Base-by-base conservation (phyloP, 2,113 vertebrate species). In the Phainopepla nitens region DNA sequence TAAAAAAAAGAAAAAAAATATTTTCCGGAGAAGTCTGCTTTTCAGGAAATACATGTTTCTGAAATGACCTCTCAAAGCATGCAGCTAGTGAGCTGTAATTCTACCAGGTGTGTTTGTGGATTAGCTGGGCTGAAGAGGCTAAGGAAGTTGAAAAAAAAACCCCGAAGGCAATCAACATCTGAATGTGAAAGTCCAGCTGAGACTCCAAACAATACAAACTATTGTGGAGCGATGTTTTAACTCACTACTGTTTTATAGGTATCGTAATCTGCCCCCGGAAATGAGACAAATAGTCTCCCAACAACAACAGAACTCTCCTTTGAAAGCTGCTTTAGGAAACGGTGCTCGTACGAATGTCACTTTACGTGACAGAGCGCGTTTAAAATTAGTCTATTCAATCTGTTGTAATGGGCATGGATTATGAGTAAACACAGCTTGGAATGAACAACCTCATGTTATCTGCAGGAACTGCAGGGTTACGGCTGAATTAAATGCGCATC, bases 281-380 rank as follows among this genome's bases (percentile, higher is more conserved):
- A 98, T 94, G 86, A 79, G 83, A 82, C 89, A 94, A 96, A 97
- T 91, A 94, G 93, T 60, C 64, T 96, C 95, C 29, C 83, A 90
- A 90, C 49, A 81, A 88, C 93, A 88, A 92, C 90, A 95, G 92
- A 96, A 97, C 73, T 94, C 89, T 86, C 50, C 50, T 93, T 95
- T 97, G 96, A 97, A 97, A 96, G 86, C 90, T 70, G 28, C 93
- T 97, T 97, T 96, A 96, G 90, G 96, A 96, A 97, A 89, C 56
- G 62, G 70, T 78, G 87, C 91, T 90, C 18, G 3, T 91, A 96
- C 83, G 82, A 95, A 95, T 96, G 96, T 73, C 95, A 94, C 69
- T 93, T 93, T 85, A 69, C 11, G 56, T 87, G 88, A 83, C 62
- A 79, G 77, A 82, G 82, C 27, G 57, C 28, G 12, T 94, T 96